Percentiles rank a stretch among this genome's conserved stretches.
Conservation (phyloP, 2,888 invertebrate species). For the Aricia artaxerxes region DNA sequence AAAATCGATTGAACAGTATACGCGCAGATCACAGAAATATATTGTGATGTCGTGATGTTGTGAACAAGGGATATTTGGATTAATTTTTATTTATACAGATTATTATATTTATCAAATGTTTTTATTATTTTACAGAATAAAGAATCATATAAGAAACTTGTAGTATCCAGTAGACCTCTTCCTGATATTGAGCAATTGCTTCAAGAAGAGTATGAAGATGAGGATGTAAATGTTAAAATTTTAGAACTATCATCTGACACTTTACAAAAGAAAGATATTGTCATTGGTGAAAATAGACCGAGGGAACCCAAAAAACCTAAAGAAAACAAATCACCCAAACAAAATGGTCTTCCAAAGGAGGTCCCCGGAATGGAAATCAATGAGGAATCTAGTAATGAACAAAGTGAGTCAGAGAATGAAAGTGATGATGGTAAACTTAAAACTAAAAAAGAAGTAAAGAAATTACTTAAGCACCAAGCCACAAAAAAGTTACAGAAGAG, state of each 20-base stretch:
- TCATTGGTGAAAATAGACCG: slow-evolving; percentile 86
- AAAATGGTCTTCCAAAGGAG: slow-evolving; percentile 47
- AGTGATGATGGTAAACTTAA: slow-evolving; percentile 58
- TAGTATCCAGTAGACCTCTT: slow-evolving; percentile 85
- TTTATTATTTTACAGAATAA: slow-evolving; percentile 69
- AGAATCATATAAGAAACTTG: slow-evolving; percentile 86
- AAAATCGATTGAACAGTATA: no score
- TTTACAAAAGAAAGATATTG: slow-evolving; percentile 84
- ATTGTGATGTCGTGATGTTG: no score
- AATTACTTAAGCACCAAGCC: slow-evolving; percentile 85
- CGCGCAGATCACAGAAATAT: no score
- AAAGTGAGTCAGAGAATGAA: slow-evolving; percentile 53
- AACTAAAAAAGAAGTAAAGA: slow-evolving; percentile 86
- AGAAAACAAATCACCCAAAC: slow-evolving; percentile 46
- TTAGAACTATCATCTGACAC: slow-evolving; percentile 86
- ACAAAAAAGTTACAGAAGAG: slow-evolving; percentile 87
- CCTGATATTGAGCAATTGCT: slow-evolving; percentile 85
- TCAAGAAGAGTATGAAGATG: slow-evolving; percentile 87
- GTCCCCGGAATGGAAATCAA: slow-evolving; percentile 67
- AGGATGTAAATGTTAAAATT: slow-evolving; percentile 89
- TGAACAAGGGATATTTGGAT: no score
- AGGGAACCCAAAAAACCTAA: slow-evolving; percentile 51
- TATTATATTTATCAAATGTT: no score
- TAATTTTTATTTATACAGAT: no score
- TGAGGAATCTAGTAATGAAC: slow-evolving; percentile 52